These are phyloP conservation scores for Protula sp. DNA, from an alignment of 2,888 invertebrate species.

Conservation along the genomic window DNA sequence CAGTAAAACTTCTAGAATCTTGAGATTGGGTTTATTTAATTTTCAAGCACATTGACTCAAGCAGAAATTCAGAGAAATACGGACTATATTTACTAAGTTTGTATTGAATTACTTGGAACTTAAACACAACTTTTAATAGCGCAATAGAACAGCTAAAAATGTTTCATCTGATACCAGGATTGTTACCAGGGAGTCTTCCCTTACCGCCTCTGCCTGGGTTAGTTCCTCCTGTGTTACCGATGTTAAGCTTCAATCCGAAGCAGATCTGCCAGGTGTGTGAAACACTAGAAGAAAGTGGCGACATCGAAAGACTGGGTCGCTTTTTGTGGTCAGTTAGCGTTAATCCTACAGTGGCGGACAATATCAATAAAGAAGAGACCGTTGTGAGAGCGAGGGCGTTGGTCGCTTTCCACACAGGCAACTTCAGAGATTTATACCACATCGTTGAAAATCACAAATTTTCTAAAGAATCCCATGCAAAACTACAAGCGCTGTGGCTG, in stretches of 20 bases:
- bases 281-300: conserved; percentile 58
- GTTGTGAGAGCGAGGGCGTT: conserved; percentile 79
- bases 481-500: conserved; percentile 84
- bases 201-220: background rate
- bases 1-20: no score
- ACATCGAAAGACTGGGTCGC: conserved; percentile 63
- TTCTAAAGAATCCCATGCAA: conserved; percentile 81
- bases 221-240: background rate
- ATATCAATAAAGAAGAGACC: conserved; percentile 77
- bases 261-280: conserved; percentile 53
- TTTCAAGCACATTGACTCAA: no score
- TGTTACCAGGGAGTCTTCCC: background rate
- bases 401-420: conserved; percentile 84
- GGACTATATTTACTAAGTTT: no score
- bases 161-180: background rate
- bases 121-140: no score
- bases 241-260: conserved; percentile 44
- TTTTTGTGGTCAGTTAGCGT: conserved; percentile 90
- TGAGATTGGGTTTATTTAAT: no score
- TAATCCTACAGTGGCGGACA: conserved; percentile 69
- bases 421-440: conserved; percentile 81
- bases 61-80: no score
- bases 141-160: no score
- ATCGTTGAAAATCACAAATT: conserved; percentile 86
- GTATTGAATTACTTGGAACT: no score